Evolutionary conservation across 2,888 invertebrate genomes (phyloP), one percentile per base, ranked within the genome.

Genomic region (Suillia variegata): DNA sequence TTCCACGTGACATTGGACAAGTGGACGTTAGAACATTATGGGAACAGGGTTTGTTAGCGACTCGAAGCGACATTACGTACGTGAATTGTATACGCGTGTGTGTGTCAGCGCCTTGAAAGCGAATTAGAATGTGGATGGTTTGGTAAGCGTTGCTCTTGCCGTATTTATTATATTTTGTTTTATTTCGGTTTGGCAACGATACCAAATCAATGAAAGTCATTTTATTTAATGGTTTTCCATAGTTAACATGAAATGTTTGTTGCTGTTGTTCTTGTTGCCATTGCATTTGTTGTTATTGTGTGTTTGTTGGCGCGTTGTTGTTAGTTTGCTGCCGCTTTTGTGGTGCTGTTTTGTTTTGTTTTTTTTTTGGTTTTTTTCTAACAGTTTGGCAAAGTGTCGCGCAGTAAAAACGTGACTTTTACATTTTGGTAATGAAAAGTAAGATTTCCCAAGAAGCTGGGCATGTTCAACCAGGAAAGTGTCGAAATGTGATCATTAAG

Each of bases 191-290:
- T 33, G 3, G 31, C 34, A 22, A 2, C 21, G 17, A 50, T 49
- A 26, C 51, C 24, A 58, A 61, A 63, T 59, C 63, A 61, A 61
- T 59, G 59, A 63, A 63, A 63, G 57, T 59, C 57, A 59, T 59
- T 63, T 48, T 26, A 38, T 61, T 59, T 59, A 61, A 63, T 58
- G 52, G 26, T 15, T 51, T 33, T 33, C 4, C n/a, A 13, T 56
- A 18, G 38, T 13, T 22, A 33, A 20, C 45, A 45, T 45, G 45
- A 20, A 20, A 18, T 20, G 22, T 33, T 50, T n/a, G 20, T 26
- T 38, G 6, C 31, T 17, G 42, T 45, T 49, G 22, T 12, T 31
- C 6, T 8, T 31, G 31, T 31, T 31, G 20, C 22, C 51, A 24
- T 8, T 33, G 21, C 8, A 20, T 15, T 2, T 17, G 8, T 33